phyloP scores from a whole-genome alignment of 2,113 vertebrate species.

The Pyxicephalus adspersus region DNA sequence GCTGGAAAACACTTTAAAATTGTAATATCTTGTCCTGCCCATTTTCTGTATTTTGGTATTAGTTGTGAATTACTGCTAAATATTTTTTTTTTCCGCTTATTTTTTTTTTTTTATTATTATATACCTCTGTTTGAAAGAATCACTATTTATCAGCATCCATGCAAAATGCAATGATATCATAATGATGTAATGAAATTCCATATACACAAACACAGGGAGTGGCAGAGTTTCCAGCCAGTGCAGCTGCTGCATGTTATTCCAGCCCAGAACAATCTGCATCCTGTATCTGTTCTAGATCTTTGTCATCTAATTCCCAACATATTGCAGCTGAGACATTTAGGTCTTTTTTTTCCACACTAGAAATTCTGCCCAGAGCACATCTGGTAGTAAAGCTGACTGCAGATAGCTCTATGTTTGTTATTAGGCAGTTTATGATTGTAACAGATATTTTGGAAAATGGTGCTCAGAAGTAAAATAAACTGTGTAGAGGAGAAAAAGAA shows the following conservation, averaged over 20 bases:
- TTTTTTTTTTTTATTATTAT: too few relatives aligned
- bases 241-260: conserved; percentile 24
- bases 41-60: too few relatives aligned
- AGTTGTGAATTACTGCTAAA: too few relatives aligned
- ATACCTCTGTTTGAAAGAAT: neutral
- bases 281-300: conserved; percentile 38
- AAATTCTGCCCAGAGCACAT: conserved; percentile 18
- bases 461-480: neutral
- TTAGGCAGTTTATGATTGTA: neutral
- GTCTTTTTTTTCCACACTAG: conserved; percentile 18
- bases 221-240: conserved; percentile 2
- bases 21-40: too few relatives aligned
- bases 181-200: conserved; percentile 1
- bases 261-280: conserved; percentile 29
- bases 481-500: too few relatives aligned
- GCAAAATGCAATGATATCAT: conserved; percentile 5
- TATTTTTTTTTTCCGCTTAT: too few relatives aligned
- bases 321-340: conserved; percentile 1
- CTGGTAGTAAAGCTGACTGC: too few relatives aligned
- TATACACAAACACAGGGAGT: conserved; percentile 3
- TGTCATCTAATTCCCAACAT: conserved; percentile 14
- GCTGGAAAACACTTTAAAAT: too few relatives aligned
- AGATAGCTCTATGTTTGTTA: neutral
- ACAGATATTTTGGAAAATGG: neutral
- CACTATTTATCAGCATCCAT: neutral